Evolutionary conservation across 2,797 vertebrate species (phyloP).

Genomic region (Tarsius wallacei): DNA sequence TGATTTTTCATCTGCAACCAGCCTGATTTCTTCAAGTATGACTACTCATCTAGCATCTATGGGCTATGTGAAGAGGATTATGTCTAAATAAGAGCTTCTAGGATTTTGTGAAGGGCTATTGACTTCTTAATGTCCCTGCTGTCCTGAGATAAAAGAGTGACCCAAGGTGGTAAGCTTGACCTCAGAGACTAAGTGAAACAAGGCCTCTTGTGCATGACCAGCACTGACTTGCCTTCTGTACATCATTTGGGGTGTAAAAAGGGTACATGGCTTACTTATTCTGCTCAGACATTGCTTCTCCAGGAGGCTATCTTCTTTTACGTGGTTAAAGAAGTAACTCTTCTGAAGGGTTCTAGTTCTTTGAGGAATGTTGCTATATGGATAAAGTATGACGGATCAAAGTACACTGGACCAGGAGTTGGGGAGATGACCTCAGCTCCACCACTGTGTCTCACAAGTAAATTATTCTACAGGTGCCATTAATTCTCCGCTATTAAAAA

Average conservation of each 20-base stretch:
- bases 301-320: background rate
- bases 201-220: background rate
- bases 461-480: conserved; percentile 4
- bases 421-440: background rate
- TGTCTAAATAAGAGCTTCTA: conserved; percentile 26
- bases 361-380: conserved; percentile 7
- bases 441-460: background rate
- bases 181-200: background rate
- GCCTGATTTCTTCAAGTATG: conserved; percentile 50
- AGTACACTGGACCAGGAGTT: conserved; percentile 28
- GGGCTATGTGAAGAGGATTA: background rate
- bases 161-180: background rate
- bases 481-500: conserved; percentile 45
- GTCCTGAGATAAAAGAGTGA: conserved; percentile 1
- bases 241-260: background rate
- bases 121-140: conserved; percentile 41
- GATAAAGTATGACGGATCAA: background rate
- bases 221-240: background rate
- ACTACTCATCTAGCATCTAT: background rate
- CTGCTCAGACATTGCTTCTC: background rate
- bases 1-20: conserved; percentile 13
- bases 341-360: conserved; percentile 2
- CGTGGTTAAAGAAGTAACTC: background rate
- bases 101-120: conserved; percentile 24
- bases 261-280: background rate